Conservation (phyloP, 2,113 vertebrate genomes). For the Sinocyclocheilus rhinocerous region DNA sequence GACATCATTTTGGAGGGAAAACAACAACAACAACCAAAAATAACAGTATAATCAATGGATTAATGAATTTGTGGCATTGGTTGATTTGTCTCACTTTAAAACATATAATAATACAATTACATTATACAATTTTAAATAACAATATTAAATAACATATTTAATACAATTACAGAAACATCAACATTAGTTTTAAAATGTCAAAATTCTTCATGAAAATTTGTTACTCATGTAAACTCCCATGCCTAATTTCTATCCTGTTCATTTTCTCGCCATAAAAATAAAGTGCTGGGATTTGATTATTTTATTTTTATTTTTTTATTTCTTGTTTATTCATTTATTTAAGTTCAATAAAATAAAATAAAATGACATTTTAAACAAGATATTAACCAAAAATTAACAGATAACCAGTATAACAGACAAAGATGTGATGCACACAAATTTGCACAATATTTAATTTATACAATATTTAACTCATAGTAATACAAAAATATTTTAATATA, state of each 20-base stretch:
- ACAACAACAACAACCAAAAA: not conserved
- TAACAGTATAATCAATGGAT: not conserved
- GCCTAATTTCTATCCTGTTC: not conserved
- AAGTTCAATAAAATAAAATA: not conserved
- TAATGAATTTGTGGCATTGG: not conserved
- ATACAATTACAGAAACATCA: not conserved
- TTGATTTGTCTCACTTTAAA: not conserved
- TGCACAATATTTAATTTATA: not conserved
- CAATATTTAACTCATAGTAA: not conserved
- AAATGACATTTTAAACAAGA: not conserved
- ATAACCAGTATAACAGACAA: not conserved
- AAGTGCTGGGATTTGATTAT: not conserved
- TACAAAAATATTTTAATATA: not conserved
- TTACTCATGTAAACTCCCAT: not conserved
- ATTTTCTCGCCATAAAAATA: not conserved
- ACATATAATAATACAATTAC: not conserved
- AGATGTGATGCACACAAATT: not conserved
- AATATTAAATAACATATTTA: no score
- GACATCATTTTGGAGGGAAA: not conserved
- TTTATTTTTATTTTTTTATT: no score
- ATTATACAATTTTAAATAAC: no score
- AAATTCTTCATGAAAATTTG: not conserved
- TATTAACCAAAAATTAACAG: not conserved
- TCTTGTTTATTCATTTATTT: no score
- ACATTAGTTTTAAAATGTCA: not conserved